A percentile compares a stretch with the other conserved stretches of the same genome.
These are phyloP conservation scores for Limnothrissa miodon DNA, from an alignment of 2,113 vertebrate species.

Conservation along the genomic window DNA sequence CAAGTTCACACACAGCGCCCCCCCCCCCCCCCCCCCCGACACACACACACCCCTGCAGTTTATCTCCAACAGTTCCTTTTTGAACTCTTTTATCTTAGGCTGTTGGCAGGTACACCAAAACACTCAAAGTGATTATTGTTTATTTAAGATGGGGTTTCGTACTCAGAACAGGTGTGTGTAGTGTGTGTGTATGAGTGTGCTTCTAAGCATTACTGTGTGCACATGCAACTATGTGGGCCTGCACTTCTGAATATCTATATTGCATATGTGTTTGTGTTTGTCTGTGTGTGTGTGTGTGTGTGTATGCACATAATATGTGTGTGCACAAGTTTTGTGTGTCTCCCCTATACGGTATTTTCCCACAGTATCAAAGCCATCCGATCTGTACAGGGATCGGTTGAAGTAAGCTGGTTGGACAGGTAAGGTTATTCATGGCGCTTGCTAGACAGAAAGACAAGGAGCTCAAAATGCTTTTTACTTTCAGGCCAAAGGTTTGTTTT, in stretches of 20 bases:
- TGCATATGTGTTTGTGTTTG: neutral
- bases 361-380: conserved; percentile 33
- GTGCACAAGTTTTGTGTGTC: neutral
- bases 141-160: neutral
- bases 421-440: neutral
- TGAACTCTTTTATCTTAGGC: neutral
- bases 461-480: neutral
- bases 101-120: neutral
- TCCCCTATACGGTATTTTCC: conserved; percentile 32
- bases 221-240: neutral
- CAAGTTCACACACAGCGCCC: neutral
- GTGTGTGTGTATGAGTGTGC: neutral
- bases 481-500: neutral
- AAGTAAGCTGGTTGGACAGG: conserved; percentile 20
- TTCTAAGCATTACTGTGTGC: neutral
- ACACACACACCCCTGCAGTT: neutral
- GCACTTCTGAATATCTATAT: neutral
- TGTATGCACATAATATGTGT: neutral
- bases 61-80: neutral
- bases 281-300: neutral
- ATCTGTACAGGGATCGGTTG: neutral
- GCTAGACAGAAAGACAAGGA: neutral
- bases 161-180: neutral
- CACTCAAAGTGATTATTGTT: neutral
- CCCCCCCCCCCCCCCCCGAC: neutral